Evolutionary conservation across 2,888 invertebrate genomes (phyloP).

Genomic region (Agrotis ipsilon): DNA sequence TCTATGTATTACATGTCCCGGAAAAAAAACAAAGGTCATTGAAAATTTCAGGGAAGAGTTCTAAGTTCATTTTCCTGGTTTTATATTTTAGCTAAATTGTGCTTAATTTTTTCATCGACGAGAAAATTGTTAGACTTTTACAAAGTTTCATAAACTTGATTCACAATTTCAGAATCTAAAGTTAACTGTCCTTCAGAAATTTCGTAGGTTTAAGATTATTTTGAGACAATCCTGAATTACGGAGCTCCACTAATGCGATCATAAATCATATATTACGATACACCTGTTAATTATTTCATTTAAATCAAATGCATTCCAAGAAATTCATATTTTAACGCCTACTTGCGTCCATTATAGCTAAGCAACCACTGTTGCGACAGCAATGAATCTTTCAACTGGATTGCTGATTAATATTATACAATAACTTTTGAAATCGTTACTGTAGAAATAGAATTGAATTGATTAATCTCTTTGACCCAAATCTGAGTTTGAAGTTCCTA

Average conservation of each 20-base stretch:
- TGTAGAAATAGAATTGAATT: conserved; percentile 3
- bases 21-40: conserved; percentile 67
- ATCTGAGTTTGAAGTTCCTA: not conserved
- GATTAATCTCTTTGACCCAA: not conserved
- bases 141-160: conserved; percentile 7
- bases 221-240: conserved; percentile 26
- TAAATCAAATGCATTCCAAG: conserved; percentile 34
- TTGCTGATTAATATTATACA: conserved; percentile 11
- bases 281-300: conserved; percentile 54
- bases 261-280: conserved; percentile 49
- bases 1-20: conserved; percentile 37
- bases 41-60: conserved; percentile 40
- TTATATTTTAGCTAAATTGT: not conserved
- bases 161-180: conserved; percentile 4
- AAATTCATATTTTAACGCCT: conserved; percentile 53
- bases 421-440: not conserved
- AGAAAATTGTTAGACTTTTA: not conserved
- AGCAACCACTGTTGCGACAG: conserved; percentile 18
- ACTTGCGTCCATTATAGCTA: conserved; percentile 37
- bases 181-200: conserved; percentile 11
- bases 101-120: not conserved
- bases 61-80: not conserved
- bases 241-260: conserved; percentile 30
- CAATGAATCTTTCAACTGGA: conserved; percentile 22
- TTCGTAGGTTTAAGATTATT: conserved; percentile 13